phyloP scores from a whole-genome alignment of 2,113 vertebrate species.

The Psilopsiagon aymara region DNA sequence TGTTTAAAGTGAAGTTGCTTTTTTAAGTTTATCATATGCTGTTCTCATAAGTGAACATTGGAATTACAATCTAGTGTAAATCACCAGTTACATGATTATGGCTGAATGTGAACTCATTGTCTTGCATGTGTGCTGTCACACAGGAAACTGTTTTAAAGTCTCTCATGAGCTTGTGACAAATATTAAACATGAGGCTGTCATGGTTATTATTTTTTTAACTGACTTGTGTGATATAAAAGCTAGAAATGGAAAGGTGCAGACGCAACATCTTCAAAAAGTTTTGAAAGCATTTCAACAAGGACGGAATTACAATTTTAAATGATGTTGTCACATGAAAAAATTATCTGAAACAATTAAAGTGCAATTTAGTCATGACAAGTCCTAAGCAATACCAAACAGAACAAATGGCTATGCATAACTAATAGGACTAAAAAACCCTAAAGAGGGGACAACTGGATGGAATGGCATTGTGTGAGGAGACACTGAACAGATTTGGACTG shows the following conservation, averaged over 20 bases:
- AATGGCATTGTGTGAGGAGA: fast-evolving
- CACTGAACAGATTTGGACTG: background rate
- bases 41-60: background rate
- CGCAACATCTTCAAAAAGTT: background rate
- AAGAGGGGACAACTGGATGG: background rate
- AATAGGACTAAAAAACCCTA: background rate
- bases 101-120: no score
- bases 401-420: background rate
- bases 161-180: background rate
- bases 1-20: background rate
- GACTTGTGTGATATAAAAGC: background rate
- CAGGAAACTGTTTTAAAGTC: background rate
- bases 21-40: background rate
- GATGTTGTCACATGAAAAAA: background rate
- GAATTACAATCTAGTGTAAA: background rate
- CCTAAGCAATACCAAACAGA: background rate
- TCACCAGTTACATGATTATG: fast-evolving
- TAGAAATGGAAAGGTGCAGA: fast-evolving
- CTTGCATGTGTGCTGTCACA: background rate
- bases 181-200: background rate
- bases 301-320: background rate
- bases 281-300: background rate
- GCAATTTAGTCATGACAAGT: background rate
- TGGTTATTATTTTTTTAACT: background rate
- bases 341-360: background rate